These are phyloP conservation scores for Saguinus midas DNA, from an alignment of 2,113 vertebrate genomes.

Conservation along the genomic window DNA sequence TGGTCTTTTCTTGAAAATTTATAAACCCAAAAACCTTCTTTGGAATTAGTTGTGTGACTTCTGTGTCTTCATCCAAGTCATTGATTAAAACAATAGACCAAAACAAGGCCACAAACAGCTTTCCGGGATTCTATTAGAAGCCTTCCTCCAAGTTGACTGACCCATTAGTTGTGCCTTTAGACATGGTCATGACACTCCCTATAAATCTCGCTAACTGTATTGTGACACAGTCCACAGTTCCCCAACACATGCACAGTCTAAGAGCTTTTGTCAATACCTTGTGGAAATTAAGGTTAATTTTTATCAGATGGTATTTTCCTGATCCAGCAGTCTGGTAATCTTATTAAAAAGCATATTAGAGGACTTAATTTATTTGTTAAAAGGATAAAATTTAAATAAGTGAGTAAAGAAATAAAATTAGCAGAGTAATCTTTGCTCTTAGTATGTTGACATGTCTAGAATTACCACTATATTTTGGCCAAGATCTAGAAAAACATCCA, in stretches of 20 bases:
- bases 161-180: neutral
- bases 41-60: neutral
- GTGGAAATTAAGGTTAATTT: constrained; percentile 45
- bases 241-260: neutral
- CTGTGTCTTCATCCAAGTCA: neutral
- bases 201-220: neutral
- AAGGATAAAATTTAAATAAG: constrained; percentile 38
- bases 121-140: neutral
- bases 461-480: neutral
- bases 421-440: neutral
- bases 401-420: neutral
- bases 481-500: neutral
- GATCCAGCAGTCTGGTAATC: neutral
- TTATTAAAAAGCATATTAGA: constrained; percentile 27
- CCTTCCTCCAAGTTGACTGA: neutral
- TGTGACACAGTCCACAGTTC: neutral
- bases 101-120: neutral
- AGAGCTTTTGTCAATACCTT: neutral
- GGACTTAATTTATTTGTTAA: constrained; percentile 29
- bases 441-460: neutral
- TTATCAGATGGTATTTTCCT: constrained; percentile 26
- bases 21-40: neutral
- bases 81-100: neutral
- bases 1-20: neutral
- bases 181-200: neutral